Evolutionary conservation across 2,113 vertebrate species (phyloP), one percentile per base, ranked within the genome.

Genomic region (Brachyhypopomus occidentalis): DNA sequence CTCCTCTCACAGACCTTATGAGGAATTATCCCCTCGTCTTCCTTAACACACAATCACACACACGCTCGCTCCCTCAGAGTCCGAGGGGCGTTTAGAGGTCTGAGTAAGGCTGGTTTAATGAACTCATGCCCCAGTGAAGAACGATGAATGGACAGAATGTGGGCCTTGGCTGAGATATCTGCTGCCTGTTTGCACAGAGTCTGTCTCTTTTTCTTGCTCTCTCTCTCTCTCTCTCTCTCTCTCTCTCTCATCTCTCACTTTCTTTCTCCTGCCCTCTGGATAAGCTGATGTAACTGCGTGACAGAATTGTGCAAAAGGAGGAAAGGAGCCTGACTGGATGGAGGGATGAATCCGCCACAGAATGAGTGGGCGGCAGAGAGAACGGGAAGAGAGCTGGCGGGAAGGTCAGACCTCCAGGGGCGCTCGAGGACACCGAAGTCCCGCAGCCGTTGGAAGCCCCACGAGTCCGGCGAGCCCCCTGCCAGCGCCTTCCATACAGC

Each of bases 251-350:
- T 69, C 17, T 72, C 30, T 79, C 69, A 79, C 59, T 75, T 52
- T 60, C 19, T 72, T 56, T 84, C 73, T 86, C 63, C 77, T 62
- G 76, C 71, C 72, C 63, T 64, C 23, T 77, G 81, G 75, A 77
- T 85, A 64, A 79, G 67, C 81, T 86, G 84, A 86, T 86, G 84
- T 83, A 86, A 86, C 81, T 9, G 22, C 34, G 79, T 69, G 84
- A 86, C 84, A 86, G 81, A 83, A 83, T 81, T 38, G 19, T 83
- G 84, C 60, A 77, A 83, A 80, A 77, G 41, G 77, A 80, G 75
- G 72, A 78, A 83, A 80, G 81, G 75, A 77, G 70, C 62, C 45
- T 59, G 48, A 45, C 36, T 63, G 62, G 77, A 77, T 73, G 66
- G 41, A 79, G 60, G 52, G 48, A 79, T 76, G 83, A 82, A 84